A percentile compares a stretch with the other conserved stretches of the same genome.
Conservation (phyloP, 2,888 invertebrate species). For the Schizotus pectinicornis region DNA sequence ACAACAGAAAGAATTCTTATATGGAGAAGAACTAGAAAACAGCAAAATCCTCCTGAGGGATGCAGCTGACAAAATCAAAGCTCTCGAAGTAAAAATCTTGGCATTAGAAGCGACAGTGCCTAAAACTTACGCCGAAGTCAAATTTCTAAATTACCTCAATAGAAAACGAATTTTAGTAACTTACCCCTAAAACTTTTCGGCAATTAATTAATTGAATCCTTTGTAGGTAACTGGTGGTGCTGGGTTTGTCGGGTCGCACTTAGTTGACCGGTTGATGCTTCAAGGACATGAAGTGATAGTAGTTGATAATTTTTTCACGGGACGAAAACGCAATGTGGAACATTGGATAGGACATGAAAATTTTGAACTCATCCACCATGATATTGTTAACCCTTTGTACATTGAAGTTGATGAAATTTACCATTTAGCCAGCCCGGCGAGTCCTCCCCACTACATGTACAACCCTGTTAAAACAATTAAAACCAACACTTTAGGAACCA, state of each 20-base stretch:
- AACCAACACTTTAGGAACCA: constrained; percentile 96
- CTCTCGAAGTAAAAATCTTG: constrained; percentile 75
- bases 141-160: constrained; percentile 89
- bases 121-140: constrained; percentile 88
- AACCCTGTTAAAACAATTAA: constrained; percentile 99
- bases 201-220: constrained; percentile 14
- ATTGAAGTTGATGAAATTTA: constrained; percentile 98
- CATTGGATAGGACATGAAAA: constrained; percentile 99
- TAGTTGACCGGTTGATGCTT: constrained; percentile 94
- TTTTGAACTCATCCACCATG: constrained; percentile 98
- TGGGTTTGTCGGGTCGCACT: constrained; percentile 98
- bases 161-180: constrained; percentile 89
- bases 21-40: constrained; percentile 38
- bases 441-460: constrained; percentile 99
- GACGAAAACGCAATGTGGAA: constrained; percentile 94
- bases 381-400: constrained; percentile 96
- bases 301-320: constrained; percentile 98
- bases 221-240: constrained; percentile 91
- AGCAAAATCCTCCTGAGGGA: constrained; percentile 59
- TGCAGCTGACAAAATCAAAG: constrained; percentile 68
- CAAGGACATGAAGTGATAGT: constrained; percentile 97
- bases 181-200: neutral
- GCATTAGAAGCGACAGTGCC: constrained; percentile 76
- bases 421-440: constrained; percentile 98
- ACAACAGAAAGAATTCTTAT: constrained; percentile 4